phyloP scores from a whole-genome alignment of 2,113 vertebrate genomes.

The Nothobranchius kuhntae region DNA sequence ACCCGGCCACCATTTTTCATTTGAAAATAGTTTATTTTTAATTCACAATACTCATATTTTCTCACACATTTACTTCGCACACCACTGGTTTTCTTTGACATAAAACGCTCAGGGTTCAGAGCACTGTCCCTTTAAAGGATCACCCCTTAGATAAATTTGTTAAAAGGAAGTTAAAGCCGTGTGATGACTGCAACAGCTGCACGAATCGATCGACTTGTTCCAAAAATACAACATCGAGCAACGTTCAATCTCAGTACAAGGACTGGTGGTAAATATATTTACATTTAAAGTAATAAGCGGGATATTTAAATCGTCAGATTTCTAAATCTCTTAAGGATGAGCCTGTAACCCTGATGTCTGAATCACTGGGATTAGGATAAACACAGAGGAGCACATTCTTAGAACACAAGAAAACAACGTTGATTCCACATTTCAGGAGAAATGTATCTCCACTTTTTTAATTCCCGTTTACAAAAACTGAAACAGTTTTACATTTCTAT shows the following conservation, averaged over 20 bases:
- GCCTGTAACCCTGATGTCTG: constrained; percentile 14
- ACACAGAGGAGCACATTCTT: constrained; percentile 39
- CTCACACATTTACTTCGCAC: constrained; percentile 70
- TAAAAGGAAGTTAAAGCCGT: constrained; percentile 55
- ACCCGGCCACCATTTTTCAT: constrained; percentile 35
- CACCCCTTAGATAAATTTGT: constrained; percentile 8
- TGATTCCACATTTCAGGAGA: constrained; percentile 15
- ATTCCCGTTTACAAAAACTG: constrained; percentile 44
- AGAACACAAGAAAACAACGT: constrained; percentile 38
- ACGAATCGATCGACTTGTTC: too few species aligned
- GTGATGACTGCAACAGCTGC: constrained; percentile 7
- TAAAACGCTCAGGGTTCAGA: constrained; percentile 59
- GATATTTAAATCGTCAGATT: background rate
- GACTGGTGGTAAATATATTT: constrained; percentile 1
- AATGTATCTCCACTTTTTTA: constrained; percentile 14
- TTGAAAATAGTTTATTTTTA: constrained; percentile 84
- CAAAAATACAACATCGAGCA: too few species aligned
- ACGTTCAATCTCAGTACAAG: too few species aligned
- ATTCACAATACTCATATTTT: constrained; percentile 73
- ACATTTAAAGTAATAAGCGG: constrained; percentile 15
- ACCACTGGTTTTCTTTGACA: constrained; percentile 57
- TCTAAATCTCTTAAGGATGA: constrained; percentile 14
- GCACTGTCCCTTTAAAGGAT: constrained; percentile 1
- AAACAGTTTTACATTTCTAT: constrained; percentile 21
- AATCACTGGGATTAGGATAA: constrained; percentile 38